Evolutionary conservation across 2,888 invertebrate genomes (phyloP).

Genomic region (Lepidocyrtinus sp.): DNA sequence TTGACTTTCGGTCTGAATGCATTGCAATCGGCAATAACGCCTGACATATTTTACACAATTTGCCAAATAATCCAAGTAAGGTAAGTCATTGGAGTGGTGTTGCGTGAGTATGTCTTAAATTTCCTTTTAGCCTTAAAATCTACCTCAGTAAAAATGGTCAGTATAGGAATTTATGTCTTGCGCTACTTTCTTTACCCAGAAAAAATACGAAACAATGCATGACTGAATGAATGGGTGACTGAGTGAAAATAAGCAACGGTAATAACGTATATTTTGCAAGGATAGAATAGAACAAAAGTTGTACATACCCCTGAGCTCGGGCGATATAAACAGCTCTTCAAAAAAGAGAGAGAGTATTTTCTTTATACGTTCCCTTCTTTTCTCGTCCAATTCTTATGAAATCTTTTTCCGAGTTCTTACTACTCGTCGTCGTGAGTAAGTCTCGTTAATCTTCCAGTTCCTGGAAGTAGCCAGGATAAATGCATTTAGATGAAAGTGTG

Average conservation of each 20-base stretch:
- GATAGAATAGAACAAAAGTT: conserved; percentile 24
- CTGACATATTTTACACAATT: no score
- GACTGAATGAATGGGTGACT: no score
- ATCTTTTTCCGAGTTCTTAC: conserved; percentile 34
- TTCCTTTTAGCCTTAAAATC: background rate
- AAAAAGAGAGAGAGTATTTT: conserved; percentile 18
- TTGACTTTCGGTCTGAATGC: no score
- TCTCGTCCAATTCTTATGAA: conserved; percentile 15
- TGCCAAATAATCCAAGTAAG: no score
- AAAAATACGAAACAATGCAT: background rate
- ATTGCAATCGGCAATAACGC: no score
- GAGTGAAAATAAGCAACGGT: background rate
- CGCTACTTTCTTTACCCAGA: background rate
- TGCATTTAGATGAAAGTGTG: conserved; percentile 30
- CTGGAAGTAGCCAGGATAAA: conserved; percentile 51
- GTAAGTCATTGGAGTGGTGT: no score
- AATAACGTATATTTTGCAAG: background rate
- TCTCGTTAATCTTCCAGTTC: conserved; percentile 65
- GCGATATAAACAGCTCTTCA: conserved; percentile 33
- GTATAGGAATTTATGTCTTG: no score
- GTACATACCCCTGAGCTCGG: conserved; percentile 51
- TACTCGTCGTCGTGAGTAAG: conserved; percentile 51
- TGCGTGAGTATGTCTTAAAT: no score
- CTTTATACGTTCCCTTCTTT: conserved; percentile 18
- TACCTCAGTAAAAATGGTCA: background rate